These are phyloP conservation scores for Otus sunia DNA, from an alignment of 2,113 vertebrate species.

Conservation along the genomic window DNA sequence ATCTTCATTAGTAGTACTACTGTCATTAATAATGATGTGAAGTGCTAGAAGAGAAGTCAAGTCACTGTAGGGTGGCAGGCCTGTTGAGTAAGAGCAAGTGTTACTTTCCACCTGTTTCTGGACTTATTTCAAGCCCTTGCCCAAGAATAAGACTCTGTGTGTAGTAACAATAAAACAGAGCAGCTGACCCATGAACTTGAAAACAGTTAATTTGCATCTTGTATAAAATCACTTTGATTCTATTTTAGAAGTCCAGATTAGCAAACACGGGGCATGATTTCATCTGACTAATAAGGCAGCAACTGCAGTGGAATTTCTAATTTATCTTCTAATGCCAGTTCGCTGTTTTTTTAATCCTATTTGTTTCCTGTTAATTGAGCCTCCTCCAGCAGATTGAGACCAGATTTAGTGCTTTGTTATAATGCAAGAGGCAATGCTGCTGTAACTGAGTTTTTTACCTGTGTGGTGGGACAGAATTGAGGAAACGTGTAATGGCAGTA, in stretches of 20 bases:
- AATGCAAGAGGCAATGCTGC: not conserved
- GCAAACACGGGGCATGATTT: rapidly evolving
- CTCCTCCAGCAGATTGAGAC: rapidly evolving
- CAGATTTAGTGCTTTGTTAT: rapidly evolving
- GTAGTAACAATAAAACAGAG: not conserved
- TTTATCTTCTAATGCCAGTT: no score
- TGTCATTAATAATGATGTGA: rapidly evolving
- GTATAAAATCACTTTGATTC: not conserved
- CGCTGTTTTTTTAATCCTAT: not conserved
- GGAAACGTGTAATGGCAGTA: rapidly evolving
- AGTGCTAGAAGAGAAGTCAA: rapidly evolving
- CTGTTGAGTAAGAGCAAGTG: not conserved
- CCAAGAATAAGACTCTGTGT: not conserved
- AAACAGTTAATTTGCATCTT: not conserved
- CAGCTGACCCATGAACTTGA: rapidly evolving
- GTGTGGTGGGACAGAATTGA: rapidly evolving
- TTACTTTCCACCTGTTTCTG: not conserved
- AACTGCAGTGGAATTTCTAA: rapidly evolving
- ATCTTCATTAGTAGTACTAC: no score
- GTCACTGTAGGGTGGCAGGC: rapidly evolving
- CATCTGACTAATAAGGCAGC: not conserved
- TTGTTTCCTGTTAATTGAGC: not conserved
- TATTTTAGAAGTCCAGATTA: not conserved
- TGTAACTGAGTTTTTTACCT: rapidly evolving
- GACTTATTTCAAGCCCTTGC: not conserved